These are phyloP conservation scores for Sceliomorpha sp. DNA, from an alignment of 2,888 invertebrate genomes.

Conservation along the genomic window DNA sequence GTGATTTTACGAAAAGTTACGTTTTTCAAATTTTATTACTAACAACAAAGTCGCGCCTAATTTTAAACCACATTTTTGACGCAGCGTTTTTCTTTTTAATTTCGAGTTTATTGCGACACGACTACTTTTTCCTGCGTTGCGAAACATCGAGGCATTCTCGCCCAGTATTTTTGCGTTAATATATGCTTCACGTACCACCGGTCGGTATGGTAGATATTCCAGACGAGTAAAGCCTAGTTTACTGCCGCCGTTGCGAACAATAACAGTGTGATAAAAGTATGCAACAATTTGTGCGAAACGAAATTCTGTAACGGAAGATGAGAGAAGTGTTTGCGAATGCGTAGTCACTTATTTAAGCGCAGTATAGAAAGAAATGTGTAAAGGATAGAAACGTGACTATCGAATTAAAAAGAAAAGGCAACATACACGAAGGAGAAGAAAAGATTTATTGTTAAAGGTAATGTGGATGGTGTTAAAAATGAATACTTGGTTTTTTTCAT, in stretches of 20 bases:
- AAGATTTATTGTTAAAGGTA: too few species aligned
- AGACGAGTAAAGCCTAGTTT: constrained; percentile 6
- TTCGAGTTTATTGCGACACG: too few species aligned
- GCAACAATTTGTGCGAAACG: constrained; percentile 6
- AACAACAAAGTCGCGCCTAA: constrained; percentile 16
- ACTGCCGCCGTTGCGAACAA: constrained; percentile 4
- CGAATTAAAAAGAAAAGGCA: too few species aligned
- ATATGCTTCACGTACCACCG: constrained; percentile 33
- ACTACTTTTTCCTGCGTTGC: background rate
- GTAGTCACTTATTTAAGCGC: too few species aligned
- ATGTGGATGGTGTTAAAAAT: too few species aligned
- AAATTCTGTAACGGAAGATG: too few species aligned
- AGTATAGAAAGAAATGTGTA: too few species aligned
- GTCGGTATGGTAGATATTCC: constrained; percentile 51
- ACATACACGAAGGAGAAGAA: too few species aligned
- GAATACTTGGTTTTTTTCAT: too few species aligned
- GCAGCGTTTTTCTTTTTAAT: constrained; percentile 26
- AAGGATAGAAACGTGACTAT: too few species aligned
- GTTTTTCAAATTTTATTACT: constrained; percentile 45
- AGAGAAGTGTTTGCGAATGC: too few species aligned
- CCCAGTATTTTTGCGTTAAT: constrained; percentile 51
- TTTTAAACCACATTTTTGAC: constrained; percentile 19
- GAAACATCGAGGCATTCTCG: constrained; percentile 33
- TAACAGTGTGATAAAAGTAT: constrained; percentile 1
- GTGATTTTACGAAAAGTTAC: constrained; percentile 34